Base-by-base conservation (phyloP, 2,888 invertebrate genomes). In the Epinotia nisella region DNA sequence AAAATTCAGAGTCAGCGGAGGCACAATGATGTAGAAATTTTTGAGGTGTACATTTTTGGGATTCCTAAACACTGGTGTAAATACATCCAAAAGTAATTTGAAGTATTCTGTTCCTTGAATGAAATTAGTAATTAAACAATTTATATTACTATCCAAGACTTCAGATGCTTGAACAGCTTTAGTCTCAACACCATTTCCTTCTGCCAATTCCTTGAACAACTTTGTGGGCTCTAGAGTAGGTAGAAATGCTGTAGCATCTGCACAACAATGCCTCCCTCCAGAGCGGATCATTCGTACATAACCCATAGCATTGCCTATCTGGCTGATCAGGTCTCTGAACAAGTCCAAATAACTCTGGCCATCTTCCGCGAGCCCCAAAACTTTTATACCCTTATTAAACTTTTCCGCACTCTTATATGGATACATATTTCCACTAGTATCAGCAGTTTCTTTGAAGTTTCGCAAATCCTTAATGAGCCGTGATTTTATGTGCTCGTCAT, bases 401-500 rank as follows among this genome's bases (percentile, higher is more conserved):
- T 97, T 97, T 77, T 99, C 98, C 0, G 99, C 99, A 81, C 97
- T 94, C 81, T 98, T 98, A 86, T 97, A 99, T 0, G 97, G 96
- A 90, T 97, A 97, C 87, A 95, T 96, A 78, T 96, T 95, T 78
- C 95, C 95, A 76, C 95, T 93, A 60, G 94, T 91, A 75, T 88
- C 91, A 81, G 95, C 95, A 80, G 95, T 95, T 82, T 98, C 98
- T 75, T 96, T 95, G 83, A 98, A 97, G 84, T 95, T 96, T 78
- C 97, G 95, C 75, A 97, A 94, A 87, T 99, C 99, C 89, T 98
- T 98, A 77, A 98, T 95, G 2, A 99, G 94, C 71, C 98, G 95
- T 0, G 99, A 98, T 88, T 99, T 99, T 65, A 99, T 98, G 83
- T 98, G 98, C 88, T 99, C 99, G 86, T 99, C 99, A 85, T 97